Conservation (phyloP, 2,113 vertebrate genomes). For the Egretta garzetta region DNA sequence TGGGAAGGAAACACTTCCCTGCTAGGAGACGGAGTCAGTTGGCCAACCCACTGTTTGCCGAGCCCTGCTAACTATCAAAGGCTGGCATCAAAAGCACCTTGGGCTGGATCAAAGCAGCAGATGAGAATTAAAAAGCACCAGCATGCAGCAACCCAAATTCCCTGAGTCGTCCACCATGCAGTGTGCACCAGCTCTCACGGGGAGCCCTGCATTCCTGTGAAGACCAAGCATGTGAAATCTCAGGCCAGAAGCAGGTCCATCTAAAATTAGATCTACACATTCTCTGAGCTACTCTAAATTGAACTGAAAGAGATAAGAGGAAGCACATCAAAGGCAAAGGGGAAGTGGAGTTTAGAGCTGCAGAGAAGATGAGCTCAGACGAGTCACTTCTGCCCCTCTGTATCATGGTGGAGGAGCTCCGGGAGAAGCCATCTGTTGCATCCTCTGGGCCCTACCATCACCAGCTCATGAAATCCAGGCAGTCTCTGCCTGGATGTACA, state of each 20-base stretch:
- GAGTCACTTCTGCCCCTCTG: background rate
- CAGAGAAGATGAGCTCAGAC: background rate
- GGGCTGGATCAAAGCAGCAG: background rate
- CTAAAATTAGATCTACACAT: constrained; percentile 23
- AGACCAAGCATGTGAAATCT: background rate
- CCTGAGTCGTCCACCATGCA: accelerated
- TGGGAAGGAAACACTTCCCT: background rate
- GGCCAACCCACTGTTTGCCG: background rate
- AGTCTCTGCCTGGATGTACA: background rate
- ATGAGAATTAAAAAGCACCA: background rate
- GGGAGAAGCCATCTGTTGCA: background rate
- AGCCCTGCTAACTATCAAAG: background rate
- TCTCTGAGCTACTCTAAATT: background rate
- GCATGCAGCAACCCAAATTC: background rate
- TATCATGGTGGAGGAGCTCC: accelerated
- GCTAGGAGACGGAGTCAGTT: background rate
- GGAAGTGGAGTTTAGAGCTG: background rate
- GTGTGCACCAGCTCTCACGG: background rate
- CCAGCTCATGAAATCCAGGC: background rate
- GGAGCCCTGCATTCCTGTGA: background rate
- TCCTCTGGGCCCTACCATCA: background rate
- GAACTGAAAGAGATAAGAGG: background rate
- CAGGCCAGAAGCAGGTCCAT: background rate
- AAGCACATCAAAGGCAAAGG: background rate
- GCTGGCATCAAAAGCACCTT: constrained; percentile 1